Base-by-base conservation (phyloP, 2,797 vertebrate genomes). In the Mormyrops boulengeri region DNA sequence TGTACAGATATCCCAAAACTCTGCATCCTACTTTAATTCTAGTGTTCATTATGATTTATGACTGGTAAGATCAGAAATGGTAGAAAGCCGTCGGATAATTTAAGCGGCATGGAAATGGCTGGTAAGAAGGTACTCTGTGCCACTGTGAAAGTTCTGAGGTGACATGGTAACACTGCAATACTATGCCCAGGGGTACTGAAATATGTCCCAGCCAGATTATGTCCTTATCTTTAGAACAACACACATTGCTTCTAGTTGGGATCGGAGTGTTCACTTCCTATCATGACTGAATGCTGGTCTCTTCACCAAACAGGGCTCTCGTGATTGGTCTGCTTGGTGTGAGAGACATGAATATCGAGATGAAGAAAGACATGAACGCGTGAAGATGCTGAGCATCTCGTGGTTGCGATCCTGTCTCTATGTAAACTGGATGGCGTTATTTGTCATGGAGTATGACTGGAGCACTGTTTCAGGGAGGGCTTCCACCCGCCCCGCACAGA, bases 1-100 rank as follows among this genome's bases (percentile, higher is more conserved):
- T 92, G 93, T 94, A 94, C 93, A 93, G n/a, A 91, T 92, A 91
- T 66, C 88, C 90, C 92, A 92, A 93, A 92, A 60, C 90, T 92
- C 94, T 93, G 92, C 92, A 90, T 93, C 93, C 93, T 91, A 89
- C 26, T 55, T 55, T 86, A 53, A 41, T 57, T 12, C 52, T 44
- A 87, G 17, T 11, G 14, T n/a, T 17, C 30, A 8, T 87, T 57
- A 34, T 60, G 53, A 57, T 57, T 62, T 87, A 62, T 87, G 26
- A 62, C 7, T 12, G 22, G 53, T 87, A 57, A 87, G 53, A 87
- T 57, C 5, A 60, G 85, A 87, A 57, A 87, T 52, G n/a, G 66
- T 38, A 82, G 49, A 82, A 41, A 17, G 77, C 38, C 17, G n/a
- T 41, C 14, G 4, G 77, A 47, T 82, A 52, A 22, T 47, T 50